These are phyloP conservation scores for Meda fulgida DNA, from an alignment of 2,797 vertebrate genomes.

Conservation along the genomic window DNA sequence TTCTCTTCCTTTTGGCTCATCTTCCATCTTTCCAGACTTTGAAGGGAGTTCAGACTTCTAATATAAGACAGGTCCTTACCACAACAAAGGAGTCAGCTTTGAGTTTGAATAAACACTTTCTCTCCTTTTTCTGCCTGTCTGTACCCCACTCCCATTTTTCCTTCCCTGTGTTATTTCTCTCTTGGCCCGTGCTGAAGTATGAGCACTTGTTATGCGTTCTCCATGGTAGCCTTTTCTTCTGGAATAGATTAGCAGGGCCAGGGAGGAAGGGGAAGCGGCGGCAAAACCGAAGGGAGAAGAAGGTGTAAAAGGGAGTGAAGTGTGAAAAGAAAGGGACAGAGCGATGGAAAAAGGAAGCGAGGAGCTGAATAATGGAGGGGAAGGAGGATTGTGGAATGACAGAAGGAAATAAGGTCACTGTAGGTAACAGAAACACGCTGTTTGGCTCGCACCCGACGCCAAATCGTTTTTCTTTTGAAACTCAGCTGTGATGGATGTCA, in stretches of 20 bases:
- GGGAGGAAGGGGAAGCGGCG: slow-evolving; percentile 41
- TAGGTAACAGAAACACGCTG: slow-evolving; percentile 46
- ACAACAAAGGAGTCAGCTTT: slow-evolving; percentile 73
- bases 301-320: slow-evolving; percentile 56
- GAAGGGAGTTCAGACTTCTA: slow-evolving; percentile 73
- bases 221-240: slow-evolving; percentile 56
- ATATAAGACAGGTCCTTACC: slow-evolving; percentile 75
- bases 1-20: slow-evolving; percentile 69
- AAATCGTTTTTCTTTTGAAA: slow-evolving; percentile 22
- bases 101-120: slow-evolving; percentile 68
- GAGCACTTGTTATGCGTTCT: slow-evolving; percentile 66
- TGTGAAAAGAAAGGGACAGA: slow-evolving; percentile 57
- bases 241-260: slow-evolving; percentile 57
- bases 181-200: slow-evolving; percentile 65
- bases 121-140: slow-evolving; percentile 56
- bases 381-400: slow-evolving; percentile 30
- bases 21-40: slow-evolving; percentile 73
- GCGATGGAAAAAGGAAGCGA: slow-evolving; percentile 44
- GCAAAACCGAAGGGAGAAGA: slow-evolving; percentile 52
- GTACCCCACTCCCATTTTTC: slow-evolving; percentile 62
- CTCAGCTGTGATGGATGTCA: slow-evolving; percentile 25
- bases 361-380: slow-evolving; percentile 38
- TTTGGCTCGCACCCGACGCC: slow-evolving; percentile 3
- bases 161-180: slow-evolving; percentile 70
- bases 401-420: slow-evolving; percentile 40